phyloP scores from a whole-genome alignment of 2,113 vertebrate genomes.

The Oryzias javanicus region DNA sequence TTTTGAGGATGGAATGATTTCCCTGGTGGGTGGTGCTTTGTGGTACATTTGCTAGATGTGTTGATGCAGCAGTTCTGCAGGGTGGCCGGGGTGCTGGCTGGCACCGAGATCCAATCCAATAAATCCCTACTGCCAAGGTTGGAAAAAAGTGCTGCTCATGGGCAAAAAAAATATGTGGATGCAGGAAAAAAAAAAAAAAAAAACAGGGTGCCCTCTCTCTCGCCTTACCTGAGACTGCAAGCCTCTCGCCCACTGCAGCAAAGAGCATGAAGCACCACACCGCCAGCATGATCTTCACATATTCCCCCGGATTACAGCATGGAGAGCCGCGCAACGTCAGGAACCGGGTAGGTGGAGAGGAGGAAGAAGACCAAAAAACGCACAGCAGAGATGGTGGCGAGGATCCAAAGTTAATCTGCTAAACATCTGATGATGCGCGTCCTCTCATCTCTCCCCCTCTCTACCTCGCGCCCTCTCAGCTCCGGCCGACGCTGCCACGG shows the following conservation, averaged over 20 bases:
- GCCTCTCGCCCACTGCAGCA: slow-evolving; percentile 78
- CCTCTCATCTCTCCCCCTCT: slow-evolving; percentile 47
- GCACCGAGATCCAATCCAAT: slow-evolving; percentile 37
- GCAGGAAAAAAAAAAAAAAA: slow-evolving; percentile 51
- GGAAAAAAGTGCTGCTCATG: slow-evolving; percentile 55
- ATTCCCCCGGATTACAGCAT: slow-evolving; percentile 72
- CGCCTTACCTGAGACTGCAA: slow-evolving; percentile 79
- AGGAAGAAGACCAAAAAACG: slow-evolving; percentile 14
- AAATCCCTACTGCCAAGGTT: slow-evolving; percentile 27
- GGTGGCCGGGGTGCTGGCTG: slow-evolving; percentile 46
- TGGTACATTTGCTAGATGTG: slow-evolving; percentile 53
- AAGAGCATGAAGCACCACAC: slow-evolving; percentile 80
- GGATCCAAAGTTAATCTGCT: slow-evolving; percentile 41
- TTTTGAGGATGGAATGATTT: not conserved
- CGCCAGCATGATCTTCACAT: slow-evolving; percentile 82
- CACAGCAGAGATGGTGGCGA: slow-evolving; percentile 35
- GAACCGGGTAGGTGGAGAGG: slow-evolving; percentile 23
- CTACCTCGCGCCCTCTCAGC: slow-evolving; percentile 31
- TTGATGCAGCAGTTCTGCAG: slow-evolving; percentile 75
- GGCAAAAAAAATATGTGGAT: slow-evolving; percentile 29
- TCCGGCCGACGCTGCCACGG: slow-evolving; percentile 20
- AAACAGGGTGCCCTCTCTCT: slow-evolving; percentile 34
- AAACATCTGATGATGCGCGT: slow-evolving; percentile 61
- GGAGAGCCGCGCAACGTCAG: slow-evolving; percentile 52
- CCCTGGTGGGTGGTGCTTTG: not conserved